These are phyloP conservation scores for Xyrichtys novacula DNA, from an alignment of 2,797 vertebrate genomes.

Conservation along the genomic window DNA sequence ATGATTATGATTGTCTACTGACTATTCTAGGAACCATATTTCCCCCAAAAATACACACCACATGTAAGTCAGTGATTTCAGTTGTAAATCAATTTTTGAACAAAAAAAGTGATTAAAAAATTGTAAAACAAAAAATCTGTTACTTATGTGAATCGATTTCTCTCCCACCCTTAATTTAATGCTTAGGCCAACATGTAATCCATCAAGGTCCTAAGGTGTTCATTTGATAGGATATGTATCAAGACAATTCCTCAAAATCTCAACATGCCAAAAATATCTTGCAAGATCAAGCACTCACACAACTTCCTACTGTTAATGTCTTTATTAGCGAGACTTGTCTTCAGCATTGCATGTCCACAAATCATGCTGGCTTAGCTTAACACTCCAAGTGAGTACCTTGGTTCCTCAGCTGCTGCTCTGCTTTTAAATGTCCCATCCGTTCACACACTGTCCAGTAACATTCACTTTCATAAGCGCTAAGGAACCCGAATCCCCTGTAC, in stretches of 20 bases:
- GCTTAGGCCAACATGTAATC: too few relatives aligned
- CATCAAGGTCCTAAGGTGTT: too few relatives aligned
- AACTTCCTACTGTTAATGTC: neutral
- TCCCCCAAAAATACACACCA: too few relatives aligned
- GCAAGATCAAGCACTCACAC: neutral
- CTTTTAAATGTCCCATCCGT: slow-evolving; percentile 32
- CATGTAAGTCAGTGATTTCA: too few relatives aligned
- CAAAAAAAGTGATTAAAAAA: too few relatives aligned
- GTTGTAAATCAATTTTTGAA: too few relatives aligned
- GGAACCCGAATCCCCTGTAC: slow-evolving; percentile 32
- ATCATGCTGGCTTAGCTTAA: slow-evolving; percentile 1
- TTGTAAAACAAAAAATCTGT: too few relatives aligned
- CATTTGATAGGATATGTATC: too few relatives aligned
- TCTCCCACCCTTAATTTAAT: too few relatives aligned
- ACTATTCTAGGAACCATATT: too few relatives aligned
- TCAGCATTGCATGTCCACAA: neutral
- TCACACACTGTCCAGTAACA: slow-evolving; percentile 18
- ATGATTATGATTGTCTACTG: too few relatives aligned
- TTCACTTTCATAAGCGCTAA: slow-evolving; percentile 34
- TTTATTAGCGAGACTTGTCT: slow-evolving; percentile 2
- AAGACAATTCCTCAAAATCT: neutral
- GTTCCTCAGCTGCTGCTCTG: slow-evolving; percentile 30
- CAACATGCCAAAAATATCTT: neutral
- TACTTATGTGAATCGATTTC: too few relatives aligned
- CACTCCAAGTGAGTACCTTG: neutral